Percentiles rank a stretch among this genome's conserved stretches.
Evolutionary conservation across 2,113 vertebrate genomes (phyloP).

Genomic region (Tragelaphus scriptus): DNA sequence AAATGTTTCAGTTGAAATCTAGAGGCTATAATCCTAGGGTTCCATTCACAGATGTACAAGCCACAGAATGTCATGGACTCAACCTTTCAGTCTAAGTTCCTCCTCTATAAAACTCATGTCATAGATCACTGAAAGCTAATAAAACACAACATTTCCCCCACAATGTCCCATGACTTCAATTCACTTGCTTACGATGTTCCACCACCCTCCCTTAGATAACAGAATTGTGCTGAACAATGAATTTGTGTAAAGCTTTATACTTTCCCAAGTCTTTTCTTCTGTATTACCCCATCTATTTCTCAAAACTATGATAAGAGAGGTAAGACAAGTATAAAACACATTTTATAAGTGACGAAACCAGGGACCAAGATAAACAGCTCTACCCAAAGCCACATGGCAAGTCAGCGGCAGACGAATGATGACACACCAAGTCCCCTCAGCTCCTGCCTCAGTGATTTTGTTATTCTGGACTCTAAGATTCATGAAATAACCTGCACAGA

Average conservation of each 20-base stretch:
- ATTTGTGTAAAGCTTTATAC: not conserved
- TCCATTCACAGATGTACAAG: not conserved
- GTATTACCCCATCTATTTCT: constrained; percentile 1
- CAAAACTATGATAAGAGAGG: not conserved
- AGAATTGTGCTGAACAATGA: not conserved
- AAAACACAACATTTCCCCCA: not conserved
- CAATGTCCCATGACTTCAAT: not conserved
- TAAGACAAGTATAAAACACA: not conserved
- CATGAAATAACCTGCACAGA: not conserved
- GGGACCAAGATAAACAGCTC: not conserved
- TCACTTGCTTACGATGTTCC: not conserved
- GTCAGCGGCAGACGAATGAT: not conserved
- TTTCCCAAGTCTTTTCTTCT: not conserved
- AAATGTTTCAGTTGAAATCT: not conserved
- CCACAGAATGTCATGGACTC: not conserved
- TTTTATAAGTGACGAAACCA: not conserved
- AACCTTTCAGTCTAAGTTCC: not conserved
- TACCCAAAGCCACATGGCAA: not conserved
- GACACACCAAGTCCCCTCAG: not conserved
- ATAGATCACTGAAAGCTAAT: not conserved
- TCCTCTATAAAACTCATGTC: not conserved
- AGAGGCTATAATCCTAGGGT: not conserved
- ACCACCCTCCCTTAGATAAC: not conserved
- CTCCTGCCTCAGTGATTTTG: not conserved
- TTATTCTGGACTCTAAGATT: not conserved